These are phyloP conservation scores for Sebastes oblongus DNA, from an alignment of 2,797 vertebrate genomes.

Conservation along the genomic window DNA sequence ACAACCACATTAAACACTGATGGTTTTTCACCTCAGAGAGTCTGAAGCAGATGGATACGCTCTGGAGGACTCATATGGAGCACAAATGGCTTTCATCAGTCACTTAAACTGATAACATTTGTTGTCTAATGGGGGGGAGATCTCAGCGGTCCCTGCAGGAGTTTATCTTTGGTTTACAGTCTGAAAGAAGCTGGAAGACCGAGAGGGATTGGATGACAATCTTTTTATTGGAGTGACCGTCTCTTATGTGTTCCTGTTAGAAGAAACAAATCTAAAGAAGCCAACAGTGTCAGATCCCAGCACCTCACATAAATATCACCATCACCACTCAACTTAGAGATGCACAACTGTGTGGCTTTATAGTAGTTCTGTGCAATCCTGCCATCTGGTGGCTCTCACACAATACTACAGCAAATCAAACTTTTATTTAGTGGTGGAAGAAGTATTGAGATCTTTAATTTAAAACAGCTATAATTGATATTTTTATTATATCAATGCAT, in stretches of 20 bases:
- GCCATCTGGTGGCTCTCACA: constrained; percentile 47
- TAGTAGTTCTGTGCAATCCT: constrained; percentile 10
- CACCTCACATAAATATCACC: neutral
- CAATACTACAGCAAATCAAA: neutral
- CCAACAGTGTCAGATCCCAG: neutral
- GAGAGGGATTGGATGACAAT: constrained; percentile 21
- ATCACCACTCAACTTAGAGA: neutral
- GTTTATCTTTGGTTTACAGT: constrained; percentile 35
- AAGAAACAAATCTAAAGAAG: neutral
- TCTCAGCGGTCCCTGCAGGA: constrained; percentile 21
- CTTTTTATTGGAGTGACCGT: constrained; percentile 27
- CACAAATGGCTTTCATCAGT: constrained; percentile 70
- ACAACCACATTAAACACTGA: constrained; percentile 81
- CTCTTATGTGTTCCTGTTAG: constrained; percentile 19
- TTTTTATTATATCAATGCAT: neutral
- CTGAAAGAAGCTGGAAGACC: neutral
- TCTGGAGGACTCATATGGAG: constrained; percentile 61
- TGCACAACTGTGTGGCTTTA: neutral
- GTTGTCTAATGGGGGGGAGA: constrained; percentile 43
- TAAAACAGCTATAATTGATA: neutral
- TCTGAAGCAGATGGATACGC: constrained; percentile 69
- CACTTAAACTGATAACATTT: constrained; percentile 65
- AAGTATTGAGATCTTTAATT: neutral
- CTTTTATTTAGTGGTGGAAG: too few species aligned
- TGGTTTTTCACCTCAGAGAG: constrained; percentile 76